Evolutionary conservation across 2,113 vertebrate genomes (phyloP).

Genomic region (Pampusana beccarii): DNA sequence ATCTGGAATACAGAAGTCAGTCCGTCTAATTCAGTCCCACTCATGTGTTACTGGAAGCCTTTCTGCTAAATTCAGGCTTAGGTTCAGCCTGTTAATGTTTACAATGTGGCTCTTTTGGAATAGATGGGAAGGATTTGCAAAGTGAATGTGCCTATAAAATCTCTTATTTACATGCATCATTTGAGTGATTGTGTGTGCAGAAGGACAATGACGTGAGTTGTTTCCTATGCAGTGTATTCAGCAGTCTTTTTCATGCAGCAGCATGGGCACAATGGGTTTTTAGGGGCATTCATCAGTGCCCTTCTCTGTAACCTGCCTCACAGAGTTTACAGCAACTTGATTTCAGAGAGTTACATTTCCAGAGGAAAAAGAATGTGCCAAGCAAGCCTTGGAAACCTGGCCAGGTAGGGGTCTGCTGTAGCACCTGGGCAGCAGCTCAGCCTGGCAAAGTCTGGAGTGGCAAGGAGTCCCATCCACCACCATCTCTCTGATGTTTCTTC

Average conservation of each 20-base stretch:
- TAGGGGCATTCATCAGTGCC: slow-evolving; percentile 50
- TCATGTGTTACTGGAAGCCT: slow-evolving; percentile 59
- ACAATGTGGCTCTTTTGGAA: slow-evolving; percentile 52
- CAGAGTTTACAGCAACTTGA: slow-evolving; percentile 3
- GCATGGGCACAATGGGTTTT: slow-evolving; percentile 48
- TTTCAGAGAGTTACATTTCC: neutral
- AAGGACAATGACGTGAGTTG: slow-evolving; percentile 53
- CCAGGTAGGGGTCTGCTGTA: neutral
- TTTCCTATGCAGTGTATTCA: slow-evolving; percentile 64
- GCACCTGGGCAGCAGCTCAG: neutral
- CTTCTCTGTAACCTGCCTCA: slow-evolving; percentile 38
- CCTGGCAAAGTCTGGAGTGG: neutral
- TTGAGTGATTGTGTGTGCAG: slow-evolving; percentile 65
- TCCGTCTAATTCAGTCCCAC: slow-evolving; percentile 12
- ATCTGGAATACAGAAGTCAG: neutral
- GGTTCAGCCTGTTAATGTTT: slow-evolving; percentile 53
- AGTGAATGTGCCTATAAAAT: slow-evolving; percentile 70
- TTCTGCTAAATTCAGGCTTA: slow-evolving; percentile 55
- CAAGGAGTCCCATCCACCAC: neutral
- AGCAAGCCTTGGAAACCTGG: neutral
- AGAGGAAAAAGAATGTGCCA: neutral
- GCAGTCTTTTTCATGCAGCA: slow-evolving; percentile 65
- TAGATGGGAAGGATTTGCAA: slow-evolving; percentile 67
- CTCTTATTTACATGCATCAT: slow-evolving; percentile 69
- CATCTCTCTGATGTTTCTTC: neutral